Conservation (phyloP, 2,888 invertebrate genomes). For the Neria commutata region DNA sequence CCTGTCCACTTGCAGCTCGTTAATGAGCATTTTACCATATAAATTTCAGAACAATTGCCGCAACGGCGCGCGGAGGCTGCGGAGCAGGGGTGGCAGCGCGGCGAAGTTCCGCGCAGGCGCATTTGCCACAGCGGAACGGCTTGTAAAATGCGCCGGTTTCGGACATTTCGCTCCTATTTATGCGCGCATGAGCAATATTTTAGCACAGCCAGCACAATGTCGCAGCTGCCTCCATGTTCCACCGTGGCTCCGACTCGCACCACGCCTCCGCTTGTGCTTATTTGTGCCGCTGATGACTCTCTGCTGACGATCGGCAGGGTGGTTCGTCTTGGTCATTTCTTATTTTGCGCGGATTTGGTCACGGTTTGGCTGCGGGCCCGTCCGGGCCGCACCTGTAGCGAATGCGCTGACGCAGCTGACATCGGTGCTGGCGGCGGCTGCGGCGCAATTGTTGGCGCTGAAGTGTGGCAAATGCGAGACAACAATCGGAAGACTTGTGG, state of each 20-base stretch:
- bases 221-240: too few relatives aligned
- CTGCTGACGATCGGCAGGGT: neutral
- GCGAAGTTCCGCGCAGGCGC: neutral
- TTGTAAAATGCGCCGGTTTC: neutral
- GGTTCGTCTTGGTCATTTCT: neutral
- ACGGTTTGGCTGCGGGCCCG: neutral
- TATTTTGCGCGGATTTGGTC: neutral
- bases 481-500: too few relatives aligned
- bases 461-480: too few relatives aligned
- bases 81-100: too few relatives aligned
- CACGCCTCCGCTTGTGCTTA: neutral
- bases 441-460: neutral
- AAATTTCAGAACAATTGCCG: constrained; percentile 29
- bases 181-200: constrained; percentile 53
- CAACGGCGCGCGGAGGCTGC: constrained; percentile 14
- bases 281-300: neutral
- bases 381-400: neutral
- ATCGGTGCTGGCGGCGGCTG: neutral
- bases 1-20: constrained; percentile 12
- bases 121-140: neutral
- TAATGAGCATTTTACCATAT: constrained; percentile 31
- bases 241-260: neutral
- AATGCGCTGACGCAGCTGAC: neutral
- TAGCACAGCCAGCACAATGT: constrained; percentile 36
- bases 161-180: constrained; percentile 39